Conservation (phyloP, 2,888 invertebrate genomes). For the Alcis repandata region DNA sequence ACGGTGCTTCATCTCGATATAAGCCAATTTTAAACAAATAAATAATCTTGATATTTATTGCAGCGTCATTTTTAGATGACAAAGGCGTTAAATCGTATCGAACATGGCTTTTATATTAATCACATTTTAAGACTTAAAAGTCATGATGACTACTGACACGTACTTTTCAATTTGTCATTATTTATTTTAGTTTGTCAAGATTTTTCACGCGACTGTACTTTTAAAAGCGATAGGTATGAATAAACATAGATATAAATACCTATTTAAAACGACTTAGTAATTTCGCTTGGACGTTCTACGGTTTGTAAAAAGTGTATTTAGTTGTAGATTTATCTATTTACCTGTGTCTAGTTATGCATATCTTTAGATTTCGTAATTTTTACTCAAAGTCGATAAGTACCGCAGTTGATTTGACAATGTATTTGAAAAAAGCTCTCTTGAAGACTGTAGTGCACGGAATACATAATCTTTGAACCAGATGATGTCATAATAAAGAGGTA, state of each 20-base stretch:
- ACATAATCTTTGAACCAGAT: not conserved
- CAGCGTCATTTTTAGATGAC: constrained; percentile 29
- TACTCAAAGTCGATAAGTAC: constrained; percentile 48
- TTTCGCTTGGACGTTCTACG: constrained; percentile 80
- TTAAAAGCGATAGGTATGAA: constrained; percentile 62
- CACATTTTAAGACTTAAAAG: constrained; percentile 8
- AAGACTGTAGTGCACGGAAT: constrained; percentile 15
- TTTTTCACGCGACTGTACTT: constrained; percentile 53
- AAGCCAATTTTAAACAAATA: constrained; percentile 35
- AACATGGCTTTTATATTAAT: constrained; percentile 11
- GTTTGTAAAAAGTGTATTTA: constrained; percentile 86
- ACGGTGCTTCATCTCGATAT: constrained; percentile 37
- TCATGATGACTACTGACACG: not conserved
- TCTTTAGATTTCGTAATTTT: constrained; percentile 81
- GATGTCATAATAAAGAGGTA: no score
- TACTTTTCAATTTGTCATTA: not conserved
- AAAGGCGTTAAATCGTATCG: constrained; percentile 23
- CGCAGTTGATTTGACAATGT: constrained; percentile 14
- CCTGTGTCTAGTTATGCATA: constrained; percentile 85
- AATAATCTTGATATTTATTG: constrained; percentile 38
- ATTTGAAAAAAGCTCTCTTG: constrained; percentile 8
- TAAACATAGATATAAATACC: constrained; percentile 64
- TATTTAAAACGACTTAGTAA: constrained; percentile 78
- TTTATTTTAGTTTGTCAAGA: not conserved
- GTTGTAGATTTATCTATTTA: constrained; percentile 82